Evolutionary conservation across 2,113 vertebrate genomes (phyloP).

Genomic region (Calidris pugnax): DNA sequence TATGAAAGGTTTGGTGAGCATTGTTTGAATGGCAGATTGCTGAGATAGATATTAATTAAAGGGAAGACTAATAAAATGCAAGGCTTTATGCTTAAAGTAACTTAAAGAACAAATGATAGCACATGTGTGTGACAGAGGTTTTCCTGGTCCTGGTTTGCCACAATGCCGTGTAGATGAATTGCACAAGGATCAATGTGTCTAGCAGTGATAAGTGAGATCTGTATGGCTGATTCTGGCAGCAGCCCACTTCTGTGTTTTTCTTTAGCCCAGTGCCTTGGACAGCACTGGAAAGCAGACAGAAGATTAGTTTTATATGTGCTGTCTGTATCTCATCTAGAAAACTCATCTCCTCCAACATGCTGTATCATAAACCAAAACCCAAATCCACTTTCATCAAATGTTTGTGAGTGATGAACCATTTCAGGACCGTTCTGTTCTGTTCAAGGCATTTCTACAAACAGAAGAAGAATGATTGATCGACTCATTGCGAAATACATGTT

Average conservation of each 20-base stretch:
- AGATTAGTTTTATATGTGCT: neutral
- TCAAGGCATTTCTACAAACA: slow-evolving; percentile 1
- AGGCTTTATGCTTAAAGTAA: neutral
- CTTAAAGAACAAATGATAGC: neutral
- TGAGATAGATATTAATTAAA: neutral
- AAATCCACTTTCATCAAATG: slow-evolving; percentile 18
- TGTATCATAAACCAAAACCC: slow-evolving; percentile 2
- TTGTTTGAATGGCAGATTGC: neutral
- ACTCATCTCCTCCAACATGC: slow-evolving; percentile 2
- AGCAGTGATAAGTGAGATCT: neutral
- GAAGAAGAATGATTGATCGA: neutral
- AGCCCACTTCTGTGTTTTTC: neutral
- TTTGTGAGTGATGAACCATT: slow-evolving; percentile 38
- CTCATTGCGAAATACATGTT: neutral
- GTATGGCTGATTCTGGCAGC: neutral
- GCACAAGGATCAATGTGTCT: neutral
- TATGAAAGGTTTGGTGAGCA: neutral
- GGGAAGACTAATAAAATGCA: neutral
- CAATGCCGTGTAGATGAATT: neutral
- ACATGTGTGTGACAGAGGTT: neutral
- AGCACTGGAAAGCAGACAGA: neutral
- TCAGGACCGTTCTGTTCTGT: neutral
- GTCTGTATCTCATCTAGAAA: slow-evolving; percentile 10
- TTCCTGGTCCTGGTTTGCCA: neutral
- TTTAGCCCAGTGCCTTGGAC: neutral